Evolutionary conservation across 2,797 vertebrate genomes (phyloP), one percentile per base, ranked within the genome.

Genomic region (Urosaurus nigricauda): DNA sequence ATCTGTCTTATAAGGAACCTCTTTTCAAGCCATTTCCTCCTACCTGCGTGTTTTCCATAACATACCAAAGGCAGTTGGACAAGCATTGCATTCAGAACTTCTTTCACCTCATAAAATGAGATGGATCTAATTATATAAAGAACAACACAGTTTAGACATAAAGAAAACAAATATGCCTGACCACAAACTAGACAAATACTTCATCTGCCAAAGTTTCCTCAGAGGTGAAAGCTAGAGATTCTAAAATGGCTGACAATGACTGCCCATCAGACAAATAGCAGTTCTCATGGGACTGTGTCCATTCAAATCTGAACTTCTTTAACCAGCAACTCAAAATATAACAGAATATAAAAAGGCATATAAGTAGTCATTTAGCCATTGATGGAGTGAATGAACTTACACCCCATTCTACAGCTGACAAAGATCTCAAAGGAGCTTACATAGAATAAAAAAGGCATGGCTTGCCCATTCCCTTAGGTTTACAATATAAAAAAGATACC

Each of bases 151-250:
- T 80, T 37, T 35, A 71, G 82, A 83, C 35, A 70, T 21, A 58
- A 21, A 80, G 51, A 19, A 89, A 79, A 73, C 7, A 13, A 12
- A 35, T 51, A 51, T 80, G 68, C 75, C 82, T 88, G 47, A 79
- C 26, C 63, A 16, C 70, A 84, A 79, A 65, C 8, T 19, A 37
- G 8, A 2, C 47, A 77, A 83, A 51, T 51, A 58, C 3, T 11
- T 79, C 17, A 83, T 16, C 12, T 5, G 29, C 14, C 58, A 16
- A 8, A 71, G 17, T 68, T 29, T 58, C 11, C 60, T 79, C n/a
- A 26, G 40, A 24, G 14, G 32, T 19, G 37, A 70, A 65, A 29
- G 56, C 29, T 60, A 14, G 3, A 56, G 70, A 32, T 26, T 40
- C 63, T 79, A 73, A 77, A 83, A 56, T 58, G 16, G 75, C 60